Evolutionary conservation across 53 echinoderm and acorn worm genomes (phyloP).

Genomic region (Crossaster papposus): DNA sequence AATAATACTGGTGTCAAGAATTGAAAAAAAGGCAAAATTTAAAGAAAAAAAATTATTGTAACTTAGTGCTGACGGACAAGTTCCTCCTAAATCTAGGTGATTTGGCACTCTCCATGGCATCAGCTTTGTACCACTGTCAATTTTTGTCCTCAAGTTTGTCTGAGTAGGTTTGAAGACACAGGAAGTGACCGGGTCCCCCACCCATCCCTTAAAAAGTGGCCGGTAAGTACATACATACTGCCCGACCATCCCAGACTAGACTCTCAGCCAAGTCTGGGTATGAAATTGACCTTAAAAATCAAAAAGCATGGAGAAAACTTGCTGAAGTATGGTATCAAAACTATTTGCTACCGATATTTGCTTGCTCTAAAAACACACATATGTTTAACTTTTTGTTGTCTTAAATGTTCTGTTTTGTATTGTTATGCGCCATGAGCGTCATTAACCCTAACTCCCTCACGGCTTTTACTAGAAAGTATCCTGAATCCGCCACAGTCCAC

Average conservation of each 20-base stretch:
- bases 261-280: conserved; percentile 17
- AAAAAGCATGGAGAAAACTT: not conserved
- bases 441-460: too few species aligned
- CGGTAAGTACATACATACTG: not conserved
- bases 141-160: conserved; percentile 23
- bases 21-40: too few species aligned
- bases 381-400: too few species aligned
- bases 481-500: too few species aligned
- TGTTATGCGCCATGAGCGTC: too few species aligned
- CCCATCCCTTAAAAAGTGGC: conserved; percentile 28
- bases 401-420: too few species aligned
- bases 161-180: conserved; percentile 32
- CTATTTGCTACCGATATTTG: too few species aligned
- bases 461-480: too few species aligned
- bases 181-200: conserved; percentile 47
- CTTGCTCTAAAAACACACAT: too few species aligned
- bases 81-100: not conserved
- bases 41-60: too few species aligned
- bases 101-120: conserved; percentile 11
- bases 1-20: too few species aligned
- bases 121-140: conserved; percentile 35
- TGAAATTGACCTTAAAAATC: not conserved
- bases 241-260: conserved; percentile 8
- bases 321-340: not conserved
- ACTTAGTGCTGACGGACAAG: too few species aligned